Evolutionary conservation across 2,888 invertebrate species (phyloP).

Genomic region (Litoditis marina): DNA sequence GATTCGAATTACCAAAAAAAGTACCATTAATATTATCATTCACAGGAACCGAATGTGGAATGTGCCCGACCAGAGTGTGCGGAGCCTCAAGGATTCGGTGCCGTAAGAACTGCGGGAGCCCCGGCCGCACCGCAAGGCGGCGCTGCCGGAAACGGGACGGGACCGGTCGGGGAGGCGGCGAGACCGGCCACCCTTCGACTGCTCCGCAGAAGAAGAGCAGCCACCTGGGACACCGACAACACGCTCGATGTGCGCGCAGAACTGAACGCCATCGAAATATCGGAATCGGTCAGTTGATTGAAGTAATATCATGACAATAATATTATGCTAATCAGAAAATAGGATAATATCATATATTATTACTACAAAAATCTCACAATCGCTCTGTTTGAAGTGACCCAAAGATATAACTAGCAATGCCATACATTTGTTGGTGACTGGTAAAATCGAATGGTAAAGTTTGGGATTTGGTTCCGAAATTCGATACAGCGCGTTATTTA

Average conservation of each 20-base stretch:
- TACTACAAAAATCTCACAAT: too few species aligned
- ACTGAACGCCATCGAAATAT: slow-evolving; percentile 43
- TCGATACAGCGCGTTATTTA: too few species aligned
- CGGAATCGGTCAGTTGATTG: slow-evolving; percentile 26
- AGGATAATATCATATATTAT: too few species aligned
- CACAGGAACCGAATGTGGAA: slow-evolving; percentile 53
- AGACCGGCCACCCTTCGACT: slow-evolving; percentile 1
- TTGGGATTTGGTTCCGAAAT: too few species aligned
- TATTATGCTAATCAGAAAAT: too few species aligned
- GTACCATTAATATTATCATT: neutral
- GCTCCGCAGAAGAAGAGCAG: slow-evolving; percentile 11
- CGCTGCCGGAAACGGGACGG: too few species aligned
- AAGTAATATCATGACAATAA: too few species aligned
- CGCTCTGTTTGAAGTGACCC: too few species aligned
- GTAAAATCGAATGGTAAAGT: too few species aligned
- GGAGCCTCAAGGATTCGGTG: neutral
- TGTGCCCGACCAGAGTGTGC: slow-evolving; percentile 41
- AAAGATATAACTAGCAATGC: too few species aligned
- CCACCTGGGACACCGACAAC: slow-evolving; percentile 33
- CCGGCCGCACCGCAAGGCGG: neutral
- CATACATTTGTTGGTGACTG: too few species aligned
- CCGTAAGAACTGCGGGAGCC: neutral
- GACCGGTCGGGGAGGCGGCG: slow-evolving; percentile 14
- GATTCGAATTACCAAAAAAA: too few species aligned
- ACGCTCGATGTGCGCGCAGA: slow-evolving; percentile 52